phyloP scores from a whole-genome alignment of 2,888 invertebrate genomes.

The Selenia dentaria region DNA sequence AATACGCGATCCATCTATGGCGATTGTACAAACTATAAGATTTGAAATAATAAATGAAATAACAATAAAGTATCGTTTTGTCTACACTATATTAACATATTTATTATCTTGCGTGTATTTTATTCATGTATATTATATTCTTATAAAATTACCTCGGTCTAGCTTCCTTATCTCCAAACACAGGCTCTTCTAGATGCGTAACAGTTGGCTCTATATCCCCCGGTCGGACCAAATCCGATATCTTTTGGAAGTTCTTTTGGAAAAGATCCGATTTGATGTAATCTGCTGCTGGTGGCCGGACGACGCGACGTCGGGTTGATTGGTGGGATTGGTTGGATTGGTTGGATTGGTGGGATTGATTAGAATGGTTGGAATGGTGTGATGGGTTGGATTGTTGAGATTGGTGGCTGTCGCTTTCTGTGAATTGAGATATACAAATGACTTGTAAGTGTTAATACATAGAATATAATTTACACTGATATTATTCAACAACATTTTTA shows the following conservation, averaged over 20 bases:
- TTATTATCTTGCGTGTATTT: too few relatives aligned
- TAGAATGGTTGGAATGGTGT: conserved; percentile 19
- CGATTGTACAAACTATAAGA: too few relatives aligned
- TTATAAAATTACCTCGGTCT: conserved; percentile 59
- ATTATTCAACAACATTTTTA: too few relatives aligned
- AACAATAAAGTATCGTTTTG: too few relatives aligned
- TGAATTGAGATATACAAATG: too few relatives aligned
- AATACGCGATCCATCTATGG: too few relatives aligned
- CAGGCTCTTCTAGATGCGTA: conserved; percentile 55
- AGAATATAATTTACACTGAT: too few relatives aligned
- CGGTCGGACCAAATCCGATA: conserved; percentile 71
- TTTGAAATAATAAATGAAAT: too few relatives aligned
- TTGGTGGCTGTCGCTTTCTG: conserved; percentile 52
- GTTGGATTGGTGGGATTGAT: background rate
- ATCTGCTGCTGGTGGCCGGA: conserved; percentile 84
- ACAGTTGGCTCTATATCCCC: conserved; percentile 60
- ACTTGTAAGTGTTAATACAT: background rate
- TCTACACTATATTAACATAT: too few relatives aligned
- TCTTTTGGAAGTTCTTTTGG: conserved; percentile 80
- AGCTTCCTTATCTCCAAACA: conserved; percentile 55
- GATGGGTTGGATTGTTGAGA: conserved; percentile 19
- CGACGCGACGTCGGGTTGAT: conserved; percentile 65
- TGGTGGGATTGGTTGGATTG: background rate
- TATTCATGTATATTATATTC: too few relatives aligned
- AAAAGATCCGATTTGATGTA: conserved; percentile 85